These are phyloP conservation scores for Drosophila prosaltans DNA, from an alignment of 1,140 invertebrate species.

Conservation along the genomic window DNA sequence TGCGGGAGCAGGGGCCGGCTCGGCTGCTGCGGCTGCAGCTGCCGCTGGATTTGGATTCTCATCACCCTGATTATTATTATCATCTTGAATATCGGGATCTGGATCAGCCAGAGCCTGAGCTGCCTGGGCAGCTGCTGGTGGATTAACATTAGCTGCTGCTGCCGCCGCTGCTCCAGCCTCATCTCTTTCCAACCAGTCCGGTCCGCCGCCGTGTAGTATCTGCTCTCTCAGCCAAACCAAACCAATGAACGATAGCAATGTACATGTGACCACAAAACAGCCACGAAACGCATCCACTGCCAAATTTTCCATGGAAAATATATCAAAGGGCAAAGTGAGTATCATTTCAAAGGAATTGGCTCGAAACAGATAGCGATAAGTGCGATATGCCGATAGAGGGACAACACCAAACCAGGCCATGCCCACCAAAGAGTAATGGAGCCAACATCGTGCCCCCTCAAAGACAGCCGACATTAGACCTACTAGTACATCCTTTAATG, in stretches of 20 bases:
- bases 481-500: constrained; percentile 90
- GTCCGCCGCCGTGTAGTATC: constrained; percentile 98
- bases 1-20: constrained; percentile 12
- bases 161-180: constrained; percentile 82
- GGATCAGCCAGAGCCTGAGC: constrained; percentile 64
- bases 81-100: constrained; percentile 66
- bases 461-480: constrained; percentile 95
- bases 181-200: constrained; percentile 95
- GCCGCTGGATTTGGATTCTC: constrained; percentile 6
- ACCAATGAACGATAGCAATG: constrained; percentile 97
- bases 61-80: constrained; percentile 64
- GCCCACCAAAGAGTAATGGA: constrained; percentile 97
- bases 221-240: constrained; percentile 99
- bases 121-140: constrained; percentile 76
- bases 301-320: constrained; percentile 96
- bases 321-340: constrained; percentile 94
- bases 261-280: constrained; percentile 98
- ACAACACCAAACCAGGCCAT: constrained; percentile 98
- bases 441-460: constrained; percentile 96
- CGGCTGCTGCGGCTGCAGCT: constrained; percentile 19
- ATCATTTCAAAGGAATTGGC: constrained; percentile 93
- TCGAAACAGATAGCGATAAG: constrained; percentile 95
- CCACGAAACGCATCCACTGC: constrained; percentile 97
- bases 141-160: constrained; percentile 61
- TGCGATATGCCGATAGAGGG: constrained; percentile 97